Evolutionary conservation across 2,113 vertebrate species (phyloP), one percentile per base, ranked within the genome.

Genomic region (Ondatra zibethicus): DNA sequence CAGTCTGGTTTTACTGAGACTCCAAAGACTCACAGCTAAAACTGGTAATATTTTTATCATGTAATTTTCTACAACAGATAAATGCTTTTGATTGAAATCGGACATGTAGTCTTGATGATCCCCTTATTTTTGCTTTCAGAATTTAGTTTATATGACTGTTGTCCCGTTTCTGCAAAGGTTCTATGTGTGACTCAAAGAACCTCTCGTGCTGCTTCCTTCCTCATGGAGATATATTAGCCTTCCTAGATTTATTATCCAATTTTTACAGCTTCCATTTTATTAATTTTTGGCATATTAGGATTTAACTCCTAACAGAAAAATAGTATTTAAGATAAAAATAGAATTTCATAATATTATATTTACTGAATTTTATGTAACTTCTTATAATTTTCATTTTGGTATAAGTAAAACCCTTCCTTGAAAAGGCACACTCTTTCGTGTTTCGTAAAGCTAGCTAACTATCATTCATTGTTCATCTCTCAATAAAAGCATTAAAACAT

Each of bases 221-320:
- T 27, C 45, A n/a, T 82, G 84, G 76, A 96, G 91, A 39, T 9
- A 9, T 65, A 29, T 65, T 9, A 65, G 2, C 23, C n/a, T 85
- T 85, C 25, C 14, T 81, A n/a, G 36, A 81, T 58, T 55, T 81
- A 7, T 11, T n/a, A 12, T n/a, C 52, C 2, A 0, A n/a, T 78
- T 91, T 95, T 93, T 63, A 27, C 14, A 87, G 36, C 92, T 96
- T 94, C 96, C 97, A 76, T 11, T 82, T 61, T 23, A 76, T 10
- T 82, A 36, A 95, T 29, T 96, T 42, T 89, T 87, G 66, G 33
- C 91, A 21, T 55, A 81, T 91, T 98, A 92, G 87, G 52, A 27
- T 97, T 96, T 82, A 94, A 96, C 17, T 77, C 19, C 39, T 92
- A 90, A 92, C 65, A 39, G 84, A 73, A 65, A 77, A 96, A 68